Evolutionary conservation across 2,888 invertebrate species (phyloP).

Genomic region (Dorcus hopei): DNA sequence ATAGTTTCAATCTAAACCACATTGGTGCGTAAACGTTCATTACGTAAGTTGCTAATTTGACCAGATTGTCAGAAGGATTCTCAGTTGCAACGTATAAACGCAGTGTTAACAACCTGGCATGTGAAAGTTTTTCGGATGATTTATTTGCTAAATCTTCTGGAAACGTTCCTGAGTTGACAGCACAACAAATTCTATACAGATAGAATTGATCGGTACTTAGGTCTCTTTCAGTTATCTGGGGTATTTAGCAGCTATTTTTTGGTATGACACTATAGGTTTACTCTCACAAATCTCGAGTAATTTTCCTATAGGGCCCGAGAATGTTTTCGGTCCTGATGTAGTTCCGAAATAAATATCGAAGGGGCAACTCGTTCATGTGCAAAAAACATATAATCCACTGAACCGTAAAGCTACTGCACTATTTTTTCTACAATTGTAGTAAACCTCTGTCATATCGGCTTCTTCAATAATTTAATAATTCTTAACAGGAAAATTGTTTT

Average conservation of each 20-base stretch:
- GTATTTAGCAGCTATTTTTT: not conserved
- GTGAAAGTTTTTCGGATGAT: slow-evolving; percentile 22
- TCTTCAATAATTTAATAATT: too few relatives aligned
- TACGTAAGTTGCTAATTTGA: slow-evolving; percentile 10
- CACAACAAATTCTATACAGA: slow-evolving; percentile 19
- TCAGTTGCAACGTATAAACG: slow-evolving; percentile 22
- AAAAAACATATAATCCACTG: not conserved
- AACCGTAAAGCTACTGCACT: too few relatives aligned
- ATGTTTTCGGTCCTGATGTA: slow-evolving; percentile 26
- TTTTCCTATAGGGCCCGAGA: slow-evolving; percentile 26
- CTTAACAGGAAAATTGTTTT: too few relatives aligned
- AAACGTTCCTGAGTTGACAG: slow-evolving; percentile 12
- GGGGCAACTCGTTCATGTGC: slow-evolving; percentile 12
- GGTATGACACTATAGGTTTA: not conserved
- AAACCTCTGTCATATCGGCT: too few relatives aligned
- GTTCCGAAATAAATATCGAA: slow-evolving; percentile 25
- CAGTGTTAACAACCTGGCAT: slow-evolving; percentile 27
- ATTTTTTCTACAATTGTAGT: too few relatives aligned
- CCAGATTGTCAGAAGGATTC: slow-evolving; percentile 20
- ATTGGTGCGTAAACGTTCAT: too few relatives aligned
- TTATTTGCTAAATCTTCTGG: slow-evolving; percentile 17
- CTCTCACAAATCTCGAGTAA: slow-evolving; percentile 4
- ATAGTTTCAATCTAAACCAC: slow-evolving; percentile 17
- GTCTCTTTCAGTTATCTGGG: not conserved
- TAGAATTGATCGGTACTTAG: slow-evolving; percentile 28